Percentiles rank a stretch among this genome's conserved stretches.
Conservation (phyloP, 2,113 vertebrate species). For the Gambusia affinis region DNA sequence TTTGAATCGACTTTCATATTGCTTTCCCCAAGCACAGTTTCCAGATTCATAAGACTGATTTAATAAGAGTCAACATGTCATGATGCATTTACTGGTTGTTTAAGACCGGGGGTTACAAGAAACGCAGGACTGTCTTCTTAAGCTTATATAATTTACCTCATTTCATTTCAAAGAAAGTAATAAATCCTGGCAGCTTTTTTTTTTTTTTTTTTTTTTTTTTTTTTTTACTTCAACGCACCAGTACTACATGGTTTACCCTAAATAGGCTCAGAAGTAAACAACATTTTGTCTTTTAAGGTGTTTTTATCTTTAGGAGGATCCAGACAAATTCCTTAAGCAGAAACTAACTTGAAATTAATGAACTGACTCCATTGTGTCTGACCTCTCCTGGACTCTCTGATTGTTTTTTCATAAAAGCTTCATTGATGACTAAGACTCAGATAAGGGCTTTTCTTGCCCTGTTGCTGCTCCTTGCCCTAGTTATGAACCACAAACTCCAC, state of each 20-base stretch:
- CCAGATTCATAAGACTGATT: neutral
- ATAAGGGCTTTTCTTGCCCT: neutral
- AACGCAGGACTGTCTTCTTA: neutral
- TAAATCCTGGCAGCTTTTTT: neutral
- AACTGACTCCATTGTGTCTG: neutral
- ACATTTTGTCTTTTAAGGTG: too few relatives aligned
- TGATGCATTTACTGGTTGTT: neutral
- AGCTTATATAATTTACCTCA: neutral
- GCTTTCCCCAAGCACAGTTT: neutral
- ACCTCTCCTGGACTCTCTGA: neutral
- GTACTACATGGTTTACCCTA: neutral
- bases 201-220: too few relatives aligned
- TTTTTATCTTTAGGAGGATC: too few relatives aligned
- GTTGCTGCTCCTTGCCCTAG: conserved; percentile 3
- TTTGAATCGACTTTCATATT: neutral
- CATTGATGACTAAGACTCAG: conserved; percentile 13
- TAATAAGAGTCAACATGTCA: neutral
- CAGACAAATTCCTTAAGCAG: neutral
- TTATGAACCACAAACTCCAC: neutral
- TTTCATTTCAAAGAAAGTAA: neutral
- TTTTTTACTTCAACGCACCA: neutral
- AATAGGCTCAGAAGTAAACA: neutral
- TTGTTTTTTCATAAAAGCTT: neutral
- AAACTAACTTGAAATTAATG: neutral
- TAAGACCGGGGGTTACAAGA: neutral